phyloP scores from a whole-genome alignment of 1,140 invertebrate species.

The Drosophila punjabiensis region DNA sequence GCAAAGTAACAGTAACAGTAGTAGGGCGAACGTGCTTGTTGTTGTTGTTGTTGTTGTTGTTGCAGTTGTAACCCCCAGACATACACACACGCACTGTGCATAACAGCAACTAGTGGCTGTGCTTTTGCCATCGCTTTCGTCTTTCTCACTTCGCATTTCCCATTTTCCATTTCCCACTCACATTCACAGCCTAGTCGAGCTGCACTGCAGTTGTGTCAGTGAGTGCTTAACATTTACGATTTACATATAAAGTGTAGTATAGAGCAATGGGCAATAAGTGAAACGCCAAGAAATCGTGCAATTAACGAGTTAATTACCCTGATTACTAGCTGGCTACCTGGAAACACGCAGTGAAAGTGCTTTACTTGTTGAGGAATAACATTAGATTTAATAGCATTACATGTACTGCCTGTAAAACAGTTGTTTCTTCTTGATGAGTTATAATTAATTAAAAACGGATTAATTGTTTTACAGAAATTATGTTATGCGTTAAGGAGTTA shows the following conservation, averaged over 20 bases:
- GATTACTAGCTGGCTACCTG: slow-evolving; percentile 23
- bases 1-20: slow-evolving; percentile 38
- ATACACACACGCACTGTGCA: slow-evolving; percentile 49
- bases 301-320: slow-evolving; percentile 37
- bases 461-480: too few species aligned
- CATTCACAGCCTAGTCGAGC: slow-evolving; percentile 39
- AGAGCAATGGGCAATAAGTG: slow-evolving; percentile 16
- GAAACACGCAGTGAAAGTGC: slow-evolving; percentile 16
- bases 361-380: slow-evolving; percentile 10
- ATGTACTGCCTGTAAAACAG: too few species aligned
- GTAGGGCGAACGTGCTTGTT: slow-evolving; percentile 34
- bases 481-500: too few species aligned
- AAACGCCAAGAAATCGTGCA: slow-evolving; percentile 24
- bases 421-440: background rate
- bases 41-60: slow-evolving; percentile 25
- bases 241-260: slow-evolving; percentile 3
- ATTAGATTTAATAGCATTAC: background rate
- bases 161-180: slow-evolving; percentile 37
- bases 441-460: background rate
- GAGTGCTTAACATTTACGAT: slow-evolving; percentile 34
- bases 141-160: slow-evolving; percentile 40
- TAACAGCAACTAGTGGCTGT: slow-evolving; percentile 81
- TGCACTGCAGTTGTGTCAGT: slow-evolving; percentile 47
- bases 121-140: slow-evolving; percentile 32
- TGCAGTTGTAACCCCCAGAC: slow-evolving; percentile 60